Evolutionary conservation across 1,140 invertebrate genomes (phyloP).

Genomic region (Drosophila repleta): DNA sequence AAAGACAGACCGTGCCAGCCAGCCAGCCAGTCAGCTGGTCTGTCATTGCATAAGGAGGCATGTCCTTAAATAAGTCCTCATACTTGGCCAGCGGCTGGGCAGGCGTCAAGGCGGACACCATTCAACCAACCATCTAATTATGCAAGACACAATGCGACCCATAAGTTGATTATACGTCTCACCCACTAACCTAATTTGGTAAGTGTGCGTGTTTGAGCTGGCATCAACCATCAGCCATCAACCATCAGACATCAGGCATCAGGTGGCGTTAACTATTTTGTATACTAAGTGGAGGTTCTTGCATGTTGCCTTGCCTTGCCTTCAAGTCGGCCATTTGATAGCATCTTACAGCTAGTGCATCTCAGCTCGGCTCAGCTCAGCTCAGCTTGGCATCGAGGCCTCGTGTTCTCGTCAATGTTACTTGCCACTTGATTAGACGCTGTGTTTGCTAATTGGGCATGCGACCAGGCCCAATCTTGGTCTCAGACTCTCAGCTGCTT

Average conservation of each 20-base stretch:
- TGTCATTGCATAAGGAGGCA: constrained; percentile 9
- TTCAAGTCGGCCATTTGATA: constrained; percentile 59
- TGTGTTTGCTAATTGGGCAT: constrained; percentile 61
- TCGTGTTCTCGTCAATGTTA: constrained; percentile 67
- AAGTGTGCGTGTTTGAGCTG: constrained; percentile 40
- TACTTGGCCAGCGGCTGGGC: constrained; percentile 29
- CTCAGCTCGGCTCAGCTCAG: constrained; percentile 4
- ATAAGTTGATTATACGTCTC: constrained; percentile 79
- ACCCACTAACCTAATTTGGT: constrained; percentile 78
- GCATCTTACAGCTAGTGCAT: constrained; percentile 30
- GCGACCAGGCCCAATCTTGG: constrained; percentile 26
- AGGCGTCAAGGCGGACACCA: constrained; percentile 55
- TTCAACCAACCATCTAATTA: constrained; percentile 65
- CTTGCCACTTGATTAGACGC: constrained; percentile 75
- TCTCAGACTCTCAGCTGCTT: constrained; percentile 6
- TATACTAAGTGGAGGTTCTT: constrained; percentile 49
- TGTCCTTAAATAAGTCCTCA: constrained; percentile 37
- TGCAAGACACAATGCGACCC: constrained; percentile 65
- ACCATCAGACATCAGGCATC: constrained; percentile 4
- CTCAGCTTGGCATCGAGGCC: constrained; percentile 33
- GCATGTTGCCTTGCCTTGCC: constrained; percentile 48
- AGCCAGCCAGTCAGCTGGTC: not conserved
- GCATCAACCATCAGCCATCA: constrained; percentile 13
- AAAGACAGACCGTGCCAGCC: constrained; percentile 12
- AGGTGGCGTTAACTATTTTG: constrained; percentile 46